Conservation (phyloP, 2,888 invertebrate genomes). For the Polyommatus iphigenia region DNA sequence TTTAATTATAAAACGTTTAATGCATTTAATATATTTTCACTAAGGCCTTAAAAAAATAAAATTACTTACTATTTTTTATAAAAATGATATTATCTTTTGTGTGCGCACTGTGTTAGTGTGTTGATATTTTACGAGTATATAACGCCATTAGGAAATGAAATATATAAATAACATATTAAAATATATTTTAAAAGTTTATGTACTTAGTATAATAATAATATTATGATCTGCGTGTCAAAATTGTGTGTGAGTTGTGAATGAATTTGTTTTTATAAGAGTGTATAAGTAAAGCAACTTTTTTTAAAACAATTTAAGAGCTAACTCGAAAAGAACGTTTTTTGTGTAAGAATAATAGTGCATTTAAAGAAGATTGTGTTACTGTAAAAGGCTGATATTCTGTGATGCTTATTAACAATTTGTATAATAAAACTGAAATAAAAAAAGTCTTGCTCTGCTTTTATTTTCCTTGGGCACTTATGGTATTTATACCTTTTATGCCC, state of each 20-base stretch:
- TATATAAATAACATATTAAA: no score
- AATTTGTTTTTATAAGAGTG: not conserved
- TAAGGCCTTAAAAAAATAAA: not conserved
- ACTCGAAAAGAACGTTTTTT: no score
- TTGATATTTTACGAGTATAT: not conserved
- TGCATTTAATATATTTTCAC: not conserved
- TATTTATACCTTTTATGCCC: not conserved
- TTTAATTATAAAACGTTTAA: not conserved
- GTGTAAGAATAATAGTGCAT: not conserved
- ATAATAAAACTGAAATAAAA: not conserved
- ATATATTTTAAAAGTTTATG: no score
- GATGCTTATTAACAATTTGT: conserved; percentile 1
- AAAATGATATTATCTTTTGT: not conserved
- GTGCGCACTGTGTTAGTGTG: not conserved
- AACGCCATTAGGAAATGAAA: no score
- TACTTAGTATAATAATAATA: no score
- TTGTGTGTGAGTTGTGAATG: not conserved
- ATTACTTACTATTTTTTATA: not conserved
- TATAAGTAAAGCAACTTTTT: not conserved
- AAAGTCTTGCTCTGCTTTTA: not conserved
- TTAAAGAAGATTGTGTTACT: not conserved
- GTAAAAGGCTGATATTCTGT: conserved; percentile 25
- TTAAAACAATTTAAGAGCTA: no score
- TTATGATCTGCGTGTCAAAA: not conserved
- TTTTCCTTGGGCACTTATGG: not conserved